A percentile compares a stretch with the other conserved stretches of the same genome.
phyloP scores from a whole-genome alignment of 2,888 invertebrate species.

The Himalopsyche japonica region DNA sequence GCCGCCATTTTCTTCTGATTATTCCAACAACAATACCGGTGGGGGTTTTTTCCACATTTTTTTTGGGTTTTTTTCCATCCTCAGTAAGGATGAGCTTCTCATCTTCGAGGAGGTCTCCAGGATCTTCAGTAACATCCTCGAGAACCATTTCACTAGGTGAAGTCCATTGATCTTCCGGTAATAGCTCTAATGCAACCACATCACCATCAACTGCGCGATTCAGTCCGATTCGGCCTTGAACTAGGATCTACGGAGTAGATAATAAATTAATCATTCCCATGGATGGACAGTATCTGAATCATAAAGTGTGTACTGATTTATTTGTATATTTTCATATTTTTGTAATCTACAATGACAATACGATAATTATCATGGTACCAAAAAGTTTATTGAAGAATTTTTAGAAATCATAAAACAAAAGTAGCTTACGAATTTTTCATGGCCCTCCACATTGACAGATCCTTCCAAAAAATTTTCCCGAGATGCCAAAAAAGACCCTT shows the following conservation, averaged over 20 bases:
- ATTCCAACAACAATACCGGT: slow-evolving; percentile 91
- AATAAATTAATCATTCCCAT: too few species aligned
- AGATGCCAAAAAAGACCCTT: slow-evolving; percentile 84
- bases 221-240: slow-evolving; percentile 83
- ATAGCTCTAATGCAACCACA: slow-evolving; percentile 84
- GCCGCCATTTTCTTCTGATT: slow-evolving; percentile 93
- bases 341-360: neutral
- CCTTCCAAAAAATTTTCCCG: slow-evolving; percentile 95
- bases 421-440: slow-evolving; percentile 74
- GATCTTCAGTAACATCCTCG: slow-evolving; percentile 74
- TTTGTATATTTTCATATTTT: too few species aligned
- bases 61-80: slow-evolving; percentile 43
- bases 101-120: slow-evolving; percentile 69
- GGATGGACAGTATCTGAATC: too few species aligned
- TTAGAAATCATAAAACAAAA: neutral
- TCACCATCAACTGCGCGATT: slow-evolving; percentile 97
- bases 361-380: too few species aligned
- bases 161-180: slow-evolving; percentile 89
- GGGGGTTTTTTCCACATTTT: slow-evolving; percentile 56
- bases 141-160: slow-evolving; percentile 84
- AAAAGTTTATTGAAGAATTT: too few species aligned
- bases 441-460: slow-evolving; percentile 76
- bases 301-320: neutral
- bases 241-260: slow-evolving; percentile 63
- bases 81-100: slow-evolving; percentile 55